These are phyloP conservation scores for Albula goreensis DNA, from an alignment of 2,113 vertebrate genomes.

Conservation along the genomic window DNA sequence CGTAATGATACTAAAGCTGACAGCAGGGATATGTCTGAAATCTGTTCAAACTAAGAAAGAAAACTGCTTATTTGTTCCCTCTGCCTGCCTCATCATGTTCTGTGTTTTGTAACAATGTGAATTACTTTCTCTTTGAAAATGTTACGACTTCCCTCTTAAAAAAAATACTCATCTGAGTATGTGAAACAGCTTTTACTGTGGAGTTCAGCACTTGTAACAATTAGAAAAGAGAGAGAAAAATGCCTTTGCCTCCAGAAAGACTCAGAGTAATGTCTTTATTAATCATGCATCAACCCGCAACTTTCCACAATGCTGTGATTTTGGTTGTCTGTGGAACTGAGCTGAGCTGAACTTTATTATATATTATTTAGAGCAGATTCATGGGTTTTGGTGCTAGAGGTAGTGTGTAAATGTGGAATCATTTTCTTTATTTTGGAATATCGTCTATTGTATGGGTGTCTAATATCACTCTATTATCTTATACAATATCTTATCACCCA, in stretches of 20 bases:
- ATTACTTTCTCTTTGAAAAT: neutral
- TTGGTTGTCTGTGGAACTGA: neutral
- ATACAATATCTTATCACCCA: neutral
- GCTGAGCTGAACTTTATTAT: neutral
- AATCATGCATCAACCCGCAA: neutral
- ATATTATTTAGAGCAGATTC: neutral
- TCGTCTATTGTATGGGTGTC: neutral
- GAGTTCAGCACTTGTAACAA: neutral
- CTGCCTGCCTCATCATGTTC: neutral
- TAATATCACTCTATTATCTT: neutral
- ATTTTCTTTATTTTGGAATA: neutral
- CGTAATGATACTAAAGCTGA: constrained; percentile 25
- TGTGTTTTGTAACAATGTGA: neutral
- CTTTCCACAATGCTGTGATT: neutral
- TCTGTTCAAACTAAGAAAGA: neutral
- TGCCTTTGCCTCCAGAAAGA: neutral
- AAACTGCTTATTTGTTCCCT: neutral
- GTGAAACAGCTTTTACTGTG: neutral
- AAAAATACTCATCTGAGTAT: neutral
- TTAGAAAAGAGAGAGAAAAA: neutral
- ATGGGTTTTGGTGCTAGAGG: neutral
- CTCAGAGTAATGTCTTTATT: neutral
- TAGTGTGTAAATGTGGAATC: neutral
- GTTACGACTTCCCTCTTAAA: neutral
- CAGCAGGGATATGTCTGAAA: constrained; percentile 28